Conservation (phyloP, 2,113 vertebrate genomes). For the Gavia stellata region DNA sequence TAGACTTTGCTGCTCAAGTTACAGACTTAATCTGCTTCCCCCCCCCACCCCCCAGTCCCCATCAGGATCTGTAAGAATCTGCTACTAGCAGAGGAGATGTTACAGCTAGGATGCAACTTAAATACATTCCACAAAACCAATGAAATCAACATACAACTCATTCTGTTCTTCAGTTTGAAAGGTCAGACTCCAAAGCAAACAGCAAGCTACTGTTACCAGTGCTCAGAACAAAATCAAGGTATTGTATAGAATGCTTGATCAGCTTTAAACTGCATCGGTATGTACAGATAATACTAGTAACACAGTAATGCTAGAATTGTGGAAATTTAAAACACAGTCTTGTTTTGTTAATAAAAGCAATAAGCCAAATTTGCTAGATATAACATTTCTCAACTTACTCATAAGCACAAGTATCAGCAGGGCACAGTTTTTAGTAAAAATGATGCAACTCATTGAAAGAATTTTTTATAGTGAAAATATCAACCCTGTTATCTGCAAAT, state of each 20-base stretch:
- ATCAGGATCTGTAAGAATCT: background rate
- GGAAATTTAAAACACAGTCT: background rate
- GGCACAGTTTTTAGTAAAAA: background rate
- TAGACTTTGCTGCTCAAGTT: background rate
- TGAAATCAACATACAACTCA: background rate
- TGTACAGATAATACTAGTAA: background rate
- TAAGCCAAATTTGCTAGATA: background rate
- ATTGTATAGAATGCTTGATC: background rate
- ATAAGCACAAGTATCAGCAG: background rate
- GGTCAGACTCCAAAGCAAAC: background rate
- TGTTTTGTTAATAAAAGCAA: background rate
- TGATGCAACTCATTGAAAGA: background rate
- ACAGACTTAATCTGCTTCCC: background rate
- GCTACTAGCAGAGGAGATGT: background rate
- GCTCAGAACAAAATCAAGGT: background rate
- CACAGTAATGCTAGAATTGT: background rate
- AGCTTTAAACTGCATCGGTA: background rate
- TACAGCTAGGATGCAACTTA: background rate
- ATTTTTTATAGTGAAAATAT: background rate
- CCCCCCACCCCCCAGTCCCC: too few relatives aligned
- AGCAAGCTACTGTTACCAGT: background rate
- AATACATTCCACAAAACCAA: background rate
- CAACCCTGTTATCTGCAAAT: background rate
- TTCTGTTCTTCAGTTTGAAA: background rate
- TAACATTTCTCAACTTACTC: background rate